Evolutionary conservation across 2,113 vertebrate genomes (phyloP), one percentile per base, ranked within the genome.

Genomic region (Chaetodon trifascialis): DNA sequence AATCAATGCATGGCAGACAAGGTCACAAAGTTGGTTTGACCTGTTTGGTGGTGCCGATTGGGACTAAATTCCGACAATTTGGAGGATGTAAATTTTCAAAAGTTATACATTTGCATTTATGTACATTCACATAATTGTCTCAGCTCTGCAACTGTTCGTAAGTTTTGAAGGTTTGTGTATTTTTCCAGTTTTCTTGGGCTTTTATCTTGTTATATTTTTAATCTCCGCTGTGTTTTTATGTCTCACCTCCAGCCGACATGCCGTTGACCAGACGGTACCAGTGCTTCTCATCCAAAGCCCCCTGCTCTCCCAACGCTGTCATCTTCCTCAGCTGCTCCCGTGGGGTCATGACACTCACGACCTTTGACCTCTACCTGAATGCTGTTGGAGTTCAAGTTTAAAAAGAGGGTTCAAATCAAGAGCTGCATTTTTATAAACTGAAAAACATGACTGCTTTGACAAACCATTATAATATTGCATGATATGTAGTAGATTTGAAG

Each of bases 321-420:
- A 97, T 96, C 91, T 96, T 97, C 92, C 96, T 96, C 74, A 95
- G 89, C 89, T 97, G 96, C 80, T 98, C 97, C 64, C 96, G 85
- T 17, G 96, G 96, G 89, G 96, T 97, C 97, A 98, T 97, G 84
- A 83, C 95, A 89, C 83, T 80, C 93, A 78, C 77, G 2, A 80
- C 58, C 74, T 86, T 67, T 82, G 76, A 89, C 80, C 82, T 73
- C 65, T 58, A 73, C 46, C 25, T 46, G 15, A 84, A 71, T 5
- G 9, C 76, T 89, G 75, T 47, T 25, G 9, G n/a, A 52, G 11
- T 17, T 17, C 23, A 25, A 58, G 15, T 17, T 14, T 23, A 51
- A 80, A 78, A 49, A 21, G 0, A 82, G 11, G 51, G 60, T 1
- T 55, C 4, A 46, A 14, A 14, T 72, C 3, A 71, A 59, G 11